Conservation (phyloP, 2,113 vertebrate species). For the Tauraco erythrolophus region DNA sequence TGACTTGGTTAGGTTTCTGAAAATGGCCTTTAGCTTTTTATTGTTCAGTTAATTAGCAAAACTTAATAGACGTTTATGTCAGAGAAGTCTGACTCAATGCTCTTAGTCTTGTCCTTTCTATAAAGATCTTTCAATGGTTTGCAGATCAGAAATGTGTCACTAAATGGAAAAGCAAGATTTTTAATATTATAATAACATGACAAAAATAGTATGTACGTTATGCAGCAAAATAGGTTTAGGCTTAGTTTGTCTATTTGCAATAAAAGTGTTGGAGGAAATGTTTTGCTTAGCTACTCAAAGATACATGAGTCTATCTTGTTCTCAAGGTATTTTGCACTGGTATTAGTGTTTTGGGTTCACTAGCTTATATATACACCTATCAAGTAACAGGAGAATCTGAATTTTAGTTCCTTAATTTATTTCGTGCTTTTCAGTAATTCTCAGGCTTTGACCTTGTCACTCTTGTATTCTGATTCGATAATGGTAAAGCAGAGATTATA, state of each 20-base stretch:
- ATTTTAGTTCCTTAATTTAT: background rate
- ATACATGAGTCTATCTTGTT: background rate
- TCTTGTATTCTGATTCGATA: background rate
- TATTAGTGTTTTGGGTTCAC: background rate
- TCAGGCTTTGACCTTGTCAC: background rate
- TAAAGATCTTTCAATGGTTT: background rate
- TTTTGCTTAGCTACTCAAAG: background rate
- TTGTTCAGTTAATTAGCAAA: background rate
- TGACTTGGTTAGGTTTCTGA: background rate
- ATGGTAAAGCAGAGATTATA: background rate
- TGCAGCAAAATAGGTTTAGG: background rate
- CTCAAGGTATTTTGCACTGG: background rate
- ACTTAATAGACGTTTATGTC: background rate
- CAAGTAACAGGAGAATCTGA: background rate
- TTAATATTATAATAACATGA: background rate
- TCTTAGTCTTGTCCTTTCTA: background rate
- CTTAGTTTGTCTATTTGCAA: background rate
- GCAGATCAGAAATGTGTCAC: background rate
- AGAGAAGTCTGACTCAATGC: background rate
- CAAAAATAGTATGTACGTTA: background rate
- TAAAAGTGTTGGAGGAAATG: background rate
- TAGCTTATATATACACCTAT: background rate
- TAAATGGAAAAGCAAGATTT: background rate
- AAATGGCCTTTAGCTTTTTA: conserved; percentile 12
- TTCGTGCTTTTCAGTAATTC: background rate